Percentiles rank a stretch among this genome's conserved stretches.
Evolutionary conservation across 2,113 vertebrate genomes (phyloP).

Genomic region (Tachycineta bicolor): DNA sequence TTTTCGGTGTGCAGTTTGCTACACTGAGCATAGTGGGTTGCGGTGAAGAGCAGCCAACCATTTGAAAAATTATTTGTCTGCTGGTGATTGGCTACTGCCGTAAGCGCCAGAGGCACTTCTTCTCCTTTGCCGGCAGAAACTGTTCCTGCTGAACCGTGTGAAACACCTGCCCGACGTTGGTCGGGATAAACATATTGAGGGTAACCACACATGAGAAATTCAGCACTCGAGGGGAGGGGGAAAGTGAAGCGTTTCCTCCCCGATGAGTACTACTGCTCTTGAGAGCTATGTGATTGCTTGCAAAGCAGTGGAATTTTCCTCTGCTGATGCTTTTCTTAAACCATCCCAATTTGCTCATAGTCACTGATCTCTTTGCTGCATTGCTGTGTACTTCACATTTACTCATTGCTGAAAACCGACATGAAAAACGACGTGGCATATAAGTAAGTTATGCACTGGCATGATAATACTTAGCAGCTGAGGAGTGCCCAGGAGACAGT

Average conservation of each 20-base stretch:
- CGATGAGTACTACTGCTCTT: background rate
- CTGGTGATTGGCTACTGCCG: background rate
- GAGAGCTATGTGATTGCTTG: background rate
- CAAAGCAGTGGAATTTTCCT: conserved; percentile 71
- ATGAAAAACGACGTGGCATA: background rate
- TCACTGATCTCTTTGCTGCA: conserved; percentile 30
- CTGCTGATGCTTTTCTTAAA: conserved; percentile 41
- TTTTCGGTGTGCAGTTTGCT: accelerated
- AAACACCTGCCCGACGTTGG: background rate
- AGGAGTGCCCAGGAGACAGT: background rate
- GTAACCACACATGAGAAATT: background rate
- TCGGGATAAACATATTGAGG: background rate
- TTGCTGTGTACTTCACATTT: conserved; percentile 1
- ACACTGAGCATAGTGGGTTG: background rate
- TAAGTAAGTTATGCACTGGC: background rate
- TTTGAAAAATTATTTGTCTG: conserved; percentile 28
- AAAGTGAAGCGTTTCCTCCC: background rate
- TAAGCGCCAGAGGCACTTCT: background rate
- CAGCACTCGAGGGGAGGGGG: background rate
- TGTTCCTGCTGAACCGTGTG: background rate
- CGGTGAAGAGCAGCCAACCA: background rate
- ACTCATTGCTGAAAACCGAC: background rate
- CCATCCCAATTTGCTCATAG: conserved; percentile 42
- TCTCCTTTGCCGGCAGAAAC: background rate
- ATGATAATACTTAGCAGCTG: background rate